Conservation (phyloP, 2,113 vertebrate species). For the Centropus unirufus region DNA sequence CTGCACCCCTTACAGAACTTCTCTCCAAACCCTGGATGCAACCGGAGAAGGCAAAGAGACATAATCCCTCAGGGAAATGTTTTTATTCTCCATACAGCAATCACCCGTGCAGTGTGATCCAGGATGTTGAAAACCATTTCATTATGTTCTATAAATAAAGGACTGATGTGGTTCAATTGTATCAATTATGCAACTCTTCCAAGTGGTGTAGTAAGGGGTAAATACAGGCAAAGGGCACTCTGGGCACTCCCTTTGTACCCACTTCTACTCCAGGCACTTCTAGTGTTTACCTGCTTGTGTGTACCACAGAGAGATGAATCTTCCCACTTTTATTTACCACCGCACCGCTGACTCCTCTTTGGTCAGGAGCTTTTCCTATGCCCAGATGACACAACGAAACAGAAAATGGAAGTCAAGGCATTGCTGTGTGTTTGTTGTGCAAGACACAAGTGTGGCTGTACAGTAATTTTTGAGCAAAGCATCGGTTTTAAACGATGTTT, state of each 20-base stretch:
- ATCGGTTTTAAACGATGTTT: conserved; percentile 46
- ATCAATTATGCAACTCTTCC: conserved; percentile 66
- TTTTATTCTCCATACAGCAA: conserved; percentile 44
- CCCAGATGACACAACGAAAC: not conserved
- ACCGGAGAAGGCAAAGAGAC: not conserved
- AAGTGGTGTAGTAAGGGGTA: conserved; percentile 46
- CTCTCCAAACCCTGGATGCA: not conserved
- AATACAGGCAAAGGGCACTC: conserved; percentile 56
- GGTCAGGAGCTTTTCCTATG: conserved; percentile 35
- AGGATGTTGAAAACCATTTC: conserved; percentile 65
- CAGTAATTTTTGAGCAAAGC: conserved; percentile 49
- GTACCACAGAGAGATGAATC: conserved; percentile 37
- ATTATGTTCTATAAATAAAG: conserved; percentile 70
- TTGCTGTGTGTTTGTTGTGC: conserved; percentile 25
- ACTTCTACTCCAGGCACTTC: not conserved
- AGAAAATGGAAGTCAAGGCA: conserved; percentile 52
- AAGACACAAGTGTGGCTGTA: conserved; percentile 33
- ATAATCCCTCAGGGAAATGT: conserved; percentile 21
- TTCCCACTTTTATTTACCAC: conserved; percentile 19
- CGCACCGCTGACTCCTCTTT: conserved; percentile 21
- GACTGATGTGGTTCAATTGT: conserved; percentile 63
- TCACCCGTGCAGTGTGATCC: conserved; percentile 4
- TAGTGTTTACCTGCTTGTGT: conserved; percentile 16
- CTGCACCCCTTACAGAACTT: not conserved
- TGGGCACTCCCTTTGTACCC: conserved; percentile 56